A percentile compares a stretch with the other conserved stretches of the same genome.
Conservation (phyloP, 2,113 vertebrate genomes). For the Neopipo cinnamomea region DNA sequence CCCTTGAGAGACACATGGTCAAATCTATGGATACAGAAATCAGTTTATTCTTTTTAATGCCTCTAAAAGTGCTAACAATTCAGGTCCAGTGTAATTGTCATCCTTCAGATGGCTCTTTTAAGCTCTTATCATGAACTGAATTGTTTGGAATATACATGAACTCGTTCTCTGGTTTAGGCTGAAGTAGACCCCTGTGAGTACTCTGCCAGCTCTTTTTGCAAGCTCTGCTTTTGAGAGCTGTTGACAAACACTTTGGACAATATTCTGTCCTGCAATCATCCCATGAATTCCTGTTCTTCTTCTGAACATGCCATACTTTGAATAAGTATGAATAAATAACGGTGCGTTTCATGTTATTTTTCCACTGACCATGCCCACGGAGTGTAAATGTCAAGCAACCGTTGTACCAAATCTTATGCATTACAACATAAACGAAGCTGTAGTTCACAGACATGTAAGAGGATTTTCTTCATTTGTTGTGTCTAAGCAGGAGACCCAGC, state of each 20-base stretch:
- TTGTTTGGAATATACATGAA: neutral
- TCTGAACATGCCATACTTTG: neutral
- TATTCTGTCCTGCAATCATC: neutral
- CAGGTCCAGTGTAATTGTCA: neutral
- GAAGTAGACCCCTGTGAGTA: neutral
- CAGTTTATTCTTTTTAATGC: neutral
- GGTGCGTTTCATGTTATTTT: neutral
- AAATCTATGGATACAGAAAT: neutral
- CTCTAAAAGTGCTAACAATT: neutral
- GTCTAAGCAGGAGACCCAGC: neutral
- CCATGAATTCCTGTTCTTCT: neutral
- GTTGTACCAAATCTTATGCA: neutral
- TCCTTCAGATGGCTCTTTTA: neutral
- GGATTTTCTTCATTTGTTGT: neutral
- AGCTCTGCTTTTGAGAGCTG: neutral
- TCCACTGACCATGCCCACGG: neutral
- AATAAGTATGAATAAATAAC: too few species aligned
- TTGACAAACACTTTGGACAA: neutral
- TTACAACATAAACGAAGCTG: neutral
- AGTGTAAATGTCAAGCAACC: neutral
- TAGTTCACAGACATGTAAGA: neutral
- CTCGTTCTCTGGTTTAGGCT: constrained; percentile 5
- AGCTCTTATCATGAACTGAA: neutral
- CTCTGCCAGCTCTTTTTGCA: neutral
- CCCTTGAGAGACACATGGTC: neutral